Conservation (phyloP, 2,888 invertebrate species). For the Hirtodrosophila trivittata region DNA sequence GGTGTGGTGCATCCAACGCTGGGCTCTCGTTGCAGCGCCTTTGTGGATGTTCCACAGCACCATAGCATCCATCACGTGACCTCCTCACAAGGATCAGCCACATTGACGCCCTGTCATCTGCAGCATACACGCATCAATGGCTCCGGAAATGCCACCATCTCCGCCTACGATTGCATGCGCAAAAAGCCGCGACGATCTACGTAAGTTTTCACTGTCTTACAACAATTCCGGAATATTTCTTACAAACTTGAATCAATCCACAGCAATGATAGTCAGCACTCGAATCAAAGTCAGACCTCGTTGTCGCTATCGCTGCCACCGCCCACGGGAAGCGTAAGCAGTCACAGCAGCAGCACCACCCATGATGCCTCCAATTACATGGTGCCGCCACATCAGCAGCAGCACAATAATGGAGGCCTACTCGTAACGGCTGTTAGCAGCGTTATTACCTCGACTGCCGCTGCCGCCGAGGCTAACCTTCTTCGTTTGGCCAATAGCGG, state of each 20-base stretch:
- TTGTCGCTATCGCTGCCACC: conserved; percentile 74
- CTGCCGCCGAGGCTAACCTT: conserved; percentile 53
- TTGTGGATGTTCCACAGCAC: conserved; percentile 69
- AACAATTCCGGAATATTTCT: conserved; percentile 3
- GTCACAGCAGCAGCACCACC: conserved; percentile 46
- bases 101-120: conserved; percentile 34
- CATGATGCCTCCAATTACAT: conserved; percentile 27
- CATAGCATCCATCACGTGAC: conserved; percentile 47
- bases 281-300: conserved; percentile 81
- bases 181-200: conserved; percentile 96
- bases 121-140: conserved; percentile 80
- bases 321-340: conserved; percentile 58
- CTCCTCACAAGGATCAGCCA: conserved; percentile 59
- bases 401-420: conserved; percentile 62
- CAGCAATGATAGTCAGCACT: conserved; percentile 82
- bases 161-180: conserved; percentile 85
- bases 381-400: conserved; percentile 38
- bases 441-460: conserved; percentile 1
- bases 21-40: conserved; percentile 44
- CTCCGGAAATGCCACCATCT: conserved; percentile 45
- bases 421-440: conserved; percentile 50
- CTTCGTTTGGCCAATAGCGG: conserved; percentile 52
- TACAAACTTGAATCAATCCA: not conserved
- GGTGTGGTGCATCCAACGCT: conserved; percentile 39
- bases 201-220: conserved; percentile 87